A percentile compares a stretch with the other conserved stretches of the same genome.
Conservation (phyloP, 2,113 vertebrate genomes). For the Corydoras maculifer region DNA sequence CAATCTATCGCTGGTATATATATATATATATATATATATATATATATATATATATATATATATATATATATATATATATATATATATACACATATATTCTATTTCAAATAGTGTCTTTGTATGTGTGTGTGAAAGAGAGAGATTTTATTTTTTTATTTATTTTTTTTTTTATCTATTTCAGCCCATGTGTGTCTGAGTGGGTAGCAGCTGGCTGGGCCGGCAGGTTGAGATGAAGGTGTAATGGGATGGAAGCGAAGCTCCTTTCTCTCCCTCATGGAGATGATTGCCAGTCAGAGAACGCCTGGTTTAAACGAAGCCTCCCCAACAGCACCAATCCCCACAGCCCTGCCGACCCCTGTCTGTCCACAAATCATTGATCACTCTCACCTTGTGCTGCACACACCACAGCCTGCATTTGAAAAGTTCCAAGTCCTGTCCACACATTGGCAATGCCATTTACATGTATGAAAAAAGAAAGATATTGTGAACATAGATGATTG, state of each 20-base stretch:
- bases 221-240: constrained; percentile 49
- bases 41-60: no score
- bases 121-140: constrained; percentile 2
- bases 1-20: no score
- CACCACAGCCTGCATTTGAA: constrained; percentile 21
- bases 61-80: no score
- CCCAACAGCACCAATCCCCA: constrained; percentile 38
- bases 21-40: no score
- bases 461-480: neutral
- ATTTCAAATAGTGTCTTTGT: neutral
- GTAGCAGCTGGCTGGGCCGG: constrained; percentile 45
- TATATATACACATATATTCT: no score
- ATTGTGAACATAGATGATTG: neutral
- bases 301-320: constrained; percentile 40
- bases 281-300: constrained; percentile 48
- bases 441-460: neutral
- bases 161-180: constrained; percentile 5
- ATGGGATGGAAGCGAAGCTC: constrained; percentile 47
- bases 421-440: constrained; percentile 2
- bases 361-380: constrained; percentile 35
- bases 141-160: neutral
- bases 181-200: constrained; percentile 33
- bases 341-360: constrained; percentile 27
- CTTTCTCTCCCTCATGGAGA: constrained; percentile 41
- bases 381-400: neutral